Conservation (phyloP, 1,140 invertebrate species). For the Papilio aristodemus region DNA sequence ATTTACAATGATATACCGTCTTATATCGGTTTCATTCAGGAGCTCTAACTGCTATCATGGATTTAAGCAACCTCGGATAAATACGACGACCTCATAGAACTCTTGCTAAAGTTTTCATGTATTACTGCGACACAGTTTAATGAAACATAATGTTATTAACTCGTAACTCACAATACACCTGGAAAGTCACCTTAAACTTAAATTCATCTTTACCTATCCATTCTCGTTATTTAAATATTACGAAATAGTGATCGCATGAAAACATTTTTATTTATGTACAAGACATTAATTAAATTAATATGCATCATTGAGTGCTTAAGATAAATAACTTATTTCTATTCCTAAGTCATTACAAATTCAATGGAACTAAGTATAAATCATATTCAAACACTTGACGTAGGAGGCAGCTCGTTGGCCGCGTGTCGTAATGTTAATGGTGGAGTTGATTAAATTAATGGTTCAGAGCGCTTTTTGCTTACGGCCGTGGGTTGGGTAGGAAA, state of each 20-base stretch:
- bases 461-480: background rate
- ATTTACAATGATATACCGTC: too few relatives aligned
- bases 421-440: conserved; percentile 19
- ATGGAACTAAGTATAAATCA: conserved; percentile 6
- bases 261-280: background rate
- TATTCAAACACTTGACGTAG: background rate
- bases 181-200: too few relatives aligned
- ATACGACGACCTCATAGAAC: background rate
- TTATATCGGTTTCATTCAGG: too few relatives aligned
- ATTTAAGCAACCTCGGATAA: background rate
- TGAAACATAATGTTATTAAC: too few relatives aligned
- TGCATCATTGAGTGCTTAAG: background rate
- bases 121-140: too few relatives aligned
- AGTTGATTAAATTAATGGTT: conserved; percentile 5
- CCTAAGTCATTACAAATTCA: background rate
- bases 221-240: background rate
- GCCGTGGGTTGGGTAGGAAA: conserved; percentile 17
- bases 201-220: too few relatives aligned
- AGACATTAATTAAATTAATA: background rate
- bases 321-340: background rate
- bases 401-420: conserved; percentile 2
- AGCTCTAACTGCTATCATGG: too few relatives aligned
- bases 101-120: too few relatives aligned
- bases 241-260: background rate
- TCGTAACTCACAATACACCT: too few relatives aligned